Evolutionary conservation across 2,113 vertebrate genomes (phyloP), one percentile per base, ranked within the genome.

Genomic region (Centropristis striata): DNA sequence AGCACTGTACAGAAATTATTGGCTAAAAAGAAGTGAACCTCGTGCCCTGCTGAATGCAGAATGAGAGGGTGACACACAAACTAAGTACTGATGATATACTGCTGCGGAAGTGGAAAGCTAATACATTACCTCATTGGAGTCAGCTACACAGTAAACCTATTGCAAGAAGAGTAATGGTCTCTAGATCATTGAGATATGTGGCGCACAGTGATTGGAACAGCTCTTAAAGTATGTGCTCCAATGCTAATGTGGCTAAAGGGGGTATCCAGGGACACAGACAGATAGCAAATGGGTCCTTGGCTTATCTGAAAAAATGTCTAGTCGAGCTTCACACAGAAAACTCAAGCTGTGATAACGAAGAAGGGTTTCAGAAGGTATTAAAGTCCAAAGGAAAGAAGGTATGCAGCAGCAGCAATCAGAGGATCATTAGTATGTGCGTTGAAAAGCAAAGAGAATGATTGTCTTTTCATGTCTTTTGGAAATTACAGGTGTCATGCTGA

Each of bases 201-300:
- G 57, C 13, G 20, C 68, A 68, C 32, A 49, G 54, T 27, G 41
- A 72, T 25, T 70, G 68, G 68, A 73, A 70, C 39, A 51, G 61
- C 71, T 57, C 21, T 21, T 27, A 23, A 73, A 80, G 36, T 42
- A 47, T 69, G 42, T 47, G 63, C 41, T 47, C 51, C 39, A 27
- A 37, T 81, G 77, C 71, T 73, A 85, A 73, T 37, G n/a, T 57
- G 23, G 61, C 54, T 71, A 64, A 73, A 59, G 42, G 37, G 15
- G 46, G 39, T 77, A 71, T 65, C 57, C 27, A 70, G 54, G 57
- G 57, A 85, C 71, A 70, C 6, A 41, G 23, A 51, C 14, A 28
- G 47, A 74, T 36, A 67, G 47, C 41, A 76, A 84, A 87, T 63
- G 68, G 55, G 21, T n/a, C 25, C 23, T 49, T 11, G 13, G 44